Evolutionary conservation across 2,888 invertebrate species (phyloP).

Genomic region (Dione vanillae): DNA sequence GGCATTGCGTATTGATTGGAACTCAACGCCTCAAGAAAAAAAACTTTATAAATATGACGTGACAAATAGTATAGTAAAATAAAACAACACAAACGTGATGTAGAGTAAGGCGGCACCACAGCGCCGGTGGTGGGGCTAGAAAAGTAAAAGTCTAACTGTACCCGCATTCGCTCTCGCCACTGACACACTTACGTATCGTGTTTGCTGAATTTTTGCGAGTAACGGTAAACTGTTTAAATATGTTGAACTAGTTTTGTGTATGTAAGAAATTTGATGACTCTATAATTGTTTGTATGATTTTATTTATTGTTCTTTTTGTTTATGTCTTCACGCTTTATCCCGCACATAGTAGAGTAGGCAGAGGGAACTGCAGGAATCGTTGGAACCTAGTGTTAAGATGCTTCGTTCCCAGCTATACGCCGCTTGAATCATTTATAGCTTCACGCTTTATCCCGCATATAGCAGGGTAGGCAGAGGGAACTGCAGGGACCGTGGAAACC

Average conservation of each 20-base stretch:
- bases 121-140: constrained; percentile 50
- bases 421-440: too few species aligned
- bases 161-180: constrained; percentile 74
- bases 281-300: not conserved
- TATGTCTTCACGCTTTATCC: too few species aligned
- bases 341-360: too few species aligned
- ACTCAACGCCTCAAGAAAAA: too few species aligned
- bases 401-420: too few species aligned
- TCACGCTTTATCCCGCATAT: too few species aligned
- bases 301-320: too few species aligned
- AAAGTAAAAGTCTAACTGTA: constrained; percentile 83
- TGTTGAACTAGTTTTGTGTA: constrained; percentile 18
- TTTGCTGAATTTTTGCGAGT: constrained; percentile 39
- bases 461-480: too few species aligned
- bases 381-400: too few species aligned
- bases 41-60: not conserved
- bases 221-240: constrained; percentile 31
- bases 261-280: not conserved
- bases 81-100: not conserved
- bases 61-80: constrained; percentile 8
- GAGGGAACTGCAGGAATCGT: too few species aligned
- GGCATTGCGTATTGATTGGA: too few species aligned
- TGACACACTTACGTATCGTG: constrained; percentile 49
- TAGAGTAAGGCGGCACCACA: not conserved
- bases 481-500: too few species aligned